A percentile compares a stretch with the other conserved stretches of the same genome.
Evolutionary conservation across 2,797 vertebrate species (phyloP).

Genomic region (Argya squamiceps): DNA sequence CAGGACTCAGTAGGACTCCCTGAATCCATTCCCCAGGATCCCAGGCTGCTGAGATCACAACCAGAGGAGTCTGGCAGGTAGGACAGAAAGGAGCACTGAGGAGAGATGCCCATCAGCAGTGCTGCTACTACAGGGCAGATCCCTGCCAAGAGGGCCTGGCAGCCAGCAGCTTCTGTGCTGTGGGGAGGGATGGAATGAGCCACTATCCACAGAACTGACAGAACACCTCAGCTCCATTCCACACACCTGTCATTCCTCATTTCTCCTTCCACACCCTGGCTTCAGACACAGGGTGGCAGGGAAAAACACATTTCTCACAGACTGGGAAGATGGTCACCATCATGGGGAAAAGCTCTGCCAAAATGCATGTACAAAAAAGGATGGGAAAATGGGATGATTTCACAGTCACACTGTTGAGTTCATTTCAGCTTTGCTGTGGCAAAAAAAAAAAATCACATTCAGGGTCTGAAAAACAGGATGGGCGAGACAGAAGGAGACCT

Average conservation of each 20-base stretch:
- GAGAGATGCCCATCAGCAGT: not conserved
- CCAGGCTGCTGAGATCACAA: not conserved
- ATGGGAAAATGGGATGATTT: fast-evolving
- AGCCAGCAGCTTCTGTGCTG: fast-evolving
- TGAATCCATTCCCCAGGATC: not conserved
- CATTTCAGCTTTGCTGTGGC: not conserved
- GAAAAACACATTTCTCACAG: not conserved
- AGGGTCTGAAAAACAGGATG: not conserved
- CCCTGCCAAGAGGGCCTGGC: not conserved
- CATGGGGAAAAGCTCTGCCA: not conserved
- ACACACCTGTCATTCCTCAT: not conserved
- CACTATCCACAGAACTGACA: not conserved
- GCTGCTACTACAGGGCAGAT: not conserved
- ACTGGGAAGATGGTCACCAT: not conserved
- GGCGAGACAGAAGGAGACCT: not conserved
- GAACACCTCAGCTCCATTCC: not conserved
- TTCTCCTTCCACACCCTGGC: not conserved
- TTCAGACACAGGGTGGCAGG: not conserved
- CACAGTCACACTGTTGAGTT: not conserved
- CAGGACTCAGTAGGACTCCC: not conserved
- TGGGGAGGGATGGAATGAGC: not conserved
- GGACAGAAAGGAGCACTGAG: not conserved
- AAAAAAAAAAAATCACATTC: not conserved
- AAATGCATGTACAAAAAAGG: not conserved
- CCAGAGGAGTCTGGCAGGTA: not conserved